Conservation (phyloP, 2,797 vertebrate species). For the Xyrichtys novacula region DNA sequence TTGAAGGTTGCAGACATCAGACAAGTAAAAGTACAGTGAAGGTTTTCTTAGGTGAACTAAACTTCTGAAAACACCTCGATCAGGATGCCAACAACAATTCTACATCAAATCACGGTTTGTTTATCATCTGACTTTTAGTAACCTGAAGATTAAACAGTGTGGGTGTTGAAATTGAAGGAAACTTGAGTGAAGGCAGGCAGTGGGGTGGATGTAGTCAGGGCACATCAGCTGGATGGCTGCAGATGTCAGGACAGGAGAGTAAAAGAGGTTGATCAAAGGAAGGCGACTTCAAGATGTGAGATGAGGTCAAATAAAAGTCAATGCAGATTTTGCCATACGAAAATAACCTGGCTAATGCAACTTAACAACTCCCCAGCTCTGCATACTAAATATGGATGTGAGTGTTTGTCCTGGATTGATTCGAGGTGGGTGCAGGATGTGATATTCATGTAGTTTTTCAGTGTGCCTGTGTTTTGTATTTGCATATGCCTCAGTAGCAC, state of each 20-base stretch:
- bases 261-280: conserved; percentile 42
- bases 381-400: conserved; percentile 20
- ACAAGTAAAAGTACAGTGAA: not conserved
- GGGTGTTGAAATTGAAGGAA: conserved; percentile 5
- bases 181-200: conserved; percentile 22
- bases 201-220: conserved; percentile 14
- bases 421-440: conserved; percentile 6
- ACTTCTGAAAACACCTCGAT: not conserved
- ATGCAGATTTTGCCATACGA: conserved; percentile 1
- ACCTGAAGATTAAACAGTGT: conserved; percentile 23
- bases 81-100: not conserved
- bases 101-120: conserved; percentile 7
- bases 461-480: conserved; percentile 20
- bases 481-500: conserved; percentile 16
- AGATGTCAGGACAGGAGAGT: conserved; percentile 19
- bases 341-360: not conserved
- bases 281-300: conserved; percentile 15
- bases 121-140: conserved; percentile 9
- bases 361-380: conserved; percentile 6
- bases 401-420: conserved; percentile 14
- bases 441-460: conserved; percentile 28
- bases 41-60: conserved; percentile 15
- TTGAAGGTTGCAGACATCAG: conserved; percentile 21
- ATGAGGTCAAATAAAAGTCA: conserved; percentile 8
- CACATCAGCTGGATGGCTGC: conserved; percentile 25